Base-by-base conservation (phyloP, 2,797 vertebrate species). In the Knipowitschia caucasica region DNA sequence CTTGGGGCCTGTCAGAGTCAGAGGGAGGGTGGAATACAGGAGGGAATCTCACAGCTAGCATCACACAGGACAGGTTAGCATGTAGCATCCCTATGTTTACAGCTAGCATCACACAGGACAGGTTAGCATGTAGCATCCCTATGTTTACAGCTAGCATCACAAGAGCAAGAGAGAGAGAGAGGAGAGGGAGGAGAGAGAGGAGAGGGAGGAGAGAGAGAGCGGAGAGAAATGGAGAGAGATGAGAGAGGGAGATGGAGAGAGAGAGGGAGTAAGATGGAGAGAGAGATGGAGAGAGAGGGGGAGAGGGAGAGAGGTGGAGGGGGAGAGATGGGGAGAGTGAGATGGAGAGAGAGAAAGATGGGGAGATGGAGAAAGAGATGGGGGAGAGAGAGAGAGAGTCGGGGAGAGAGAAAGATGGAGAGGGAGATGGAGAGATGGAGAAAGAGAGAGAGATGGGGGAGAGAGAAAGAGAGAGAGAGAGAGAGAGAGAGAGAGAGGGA, bases 1-100 rank as follows among this genome's bases (percentile, higher is more conserved):
- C 78, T 79, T 56, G 75, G n/a, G 66, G 77, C 69, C 63, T 63
- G 76, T 81, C 71, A 60, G 56, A 54, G 31, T 40, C 35, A 38
- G 4, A 17, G 35, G 18, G 8, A 39, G n/a, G n/a, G n/a, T n/a
- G n/a, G 17, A 39, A 39, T 20, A 21, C 36, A 21, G 20, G 17
- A 39, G 20, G 36, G 17, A 39, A 21, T 20, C 36, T 21, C 12
- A 21, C 36, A 39, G 3, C 36, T 20, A 39, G 21, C n/a, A 20
- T 39, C 8, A n/a, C 15, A 7, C 34, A 36, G 34, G 15, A 4
- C n/a, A 8, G 18, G n/a, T 36, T 36, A 2, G 9, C 6, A n/a
- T n/a, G n/a, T n/a, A n/a, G n/a, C n/a, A n/a, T n/a, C n/a, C n/a
- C n/a, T n/a, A n/a, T n/a, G n/a, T n/a, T 21, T 21, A 21, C 36